Conservation (phyloP, 1,140 invertebrate species). For the Zophobas atratus region DNA sequence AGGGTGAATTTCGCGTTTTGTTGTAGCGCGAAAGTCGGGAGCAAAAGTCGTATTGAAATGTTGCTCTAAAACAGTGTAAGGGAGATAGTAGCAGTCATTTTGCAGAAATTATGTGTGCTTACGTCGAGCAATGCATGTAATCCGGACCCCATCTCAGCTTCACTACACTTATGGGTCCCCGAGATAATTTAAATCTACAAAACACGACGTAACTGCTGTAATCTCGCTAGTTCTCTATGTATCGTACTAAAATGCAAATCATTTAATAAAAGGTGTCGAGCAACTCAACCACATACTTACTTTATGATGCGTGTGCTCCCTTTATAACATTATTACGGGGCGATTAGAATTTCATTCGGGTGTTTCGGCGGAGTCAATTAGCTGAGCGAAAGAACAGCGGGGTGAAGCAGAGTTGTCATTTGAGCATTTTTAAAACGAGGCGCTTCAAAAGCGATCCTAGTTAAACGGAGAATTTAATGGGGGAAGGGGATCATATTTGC, state of each 20-base stretch:
- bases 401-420: background rate
- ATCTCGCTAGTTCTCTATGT: slow-evolving; percentile 51
- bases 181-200: slow-evolving; percentile 52
- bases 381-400: background rate
- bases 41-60: slow-evolving; percentile 13
- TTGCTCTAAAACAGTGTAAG: slow-evolving; percentile 7
- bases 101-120: slow-evolving; percentile 39
- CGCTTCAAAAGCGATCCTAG: background rate
- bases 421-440: slow-evolving; percentile 11
- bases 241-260: slow-evolving; percentile 52
- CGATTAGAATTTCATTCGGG: slow-evolving; percentile 47
- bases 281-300: slow-evolving; percentile 48
- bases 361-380: slow-evolving; percentile 15
- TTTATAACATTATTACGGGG: slow-evolving; percentile 44
- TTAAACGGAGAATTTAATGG: slow-evolving; percentile 35
- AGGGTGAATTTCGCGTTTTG: too few species aligned
- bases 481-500: slow-evolving; percentile 43
- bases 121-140: slow-evolving; percentile 42
- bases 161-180: slow-evolving; percentile 48
- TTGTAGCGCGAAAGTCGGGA: background rate
- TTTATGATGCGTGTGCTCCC: slow-evolving; percentile 49
- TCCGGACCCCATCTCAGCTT: slow-evolving; percentile 41
- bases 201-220: slow-evolving; percentile 51
- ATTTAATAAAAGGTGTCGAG: slow-evolving; percentile 51
- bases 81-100: slow-evolving; percentile 41